Evolutionary conservation across 2,888 invertebrate species (phyloP).

Genomic region (Linyphia triangularis): DNA sequence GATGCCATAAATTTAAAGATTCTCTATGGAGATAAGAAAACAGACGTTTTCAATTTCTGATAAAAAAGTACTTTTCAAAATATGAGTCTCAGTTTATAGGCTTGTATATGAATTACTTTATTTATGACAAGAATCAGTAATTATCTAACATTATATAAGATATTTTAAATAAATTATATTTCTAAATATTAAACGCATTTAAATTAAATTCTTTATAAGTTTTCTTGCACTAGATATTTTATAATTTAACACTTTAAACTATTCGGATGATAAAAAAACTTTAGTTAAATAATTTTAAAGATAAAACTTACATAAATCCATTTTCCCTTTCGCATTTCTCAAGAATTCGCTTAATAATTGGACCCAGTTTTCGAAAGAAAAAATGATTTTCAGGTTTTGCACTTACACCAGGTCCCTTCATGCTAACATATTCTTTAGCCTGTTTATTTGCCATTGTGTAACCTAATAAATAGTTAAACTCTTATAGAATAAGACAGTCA

Average conservation of each 20-base stretch:
- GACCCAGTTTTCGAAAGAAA: conserved; percentile 83
- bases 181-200: background rate
- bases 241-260: background rate
- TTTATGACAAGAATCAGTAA: background rate
- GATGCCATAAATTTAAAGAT: too few relatives aligned
- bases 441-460: conserved; percentile 82
- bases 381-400: conserved; percentile 83
- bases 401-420: conserved; percentile 83
- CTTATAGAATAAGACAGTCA: background rate
- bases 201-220: background rate
- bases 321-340: conserved; percentile 85
- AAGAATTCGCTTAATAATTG: conserved; percentile 82
- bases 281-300: background rate
- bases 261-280: background rate
- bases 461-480: conserved; percentile 78
- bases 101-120: too few relatives aligned
- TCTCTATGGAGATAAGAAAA: too few relatives aligned
- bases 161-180: background rate
- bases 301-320: conserved; percentile 83
- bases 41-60: too few relatives aligned
- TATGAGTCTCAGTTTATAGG: too few relatives aligned
- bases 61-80: too few relatives aligned
- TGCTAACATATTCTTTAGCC: conserved; percentile 83
- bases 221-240: too few relatives aligned
- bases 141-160: background rate